Evolutionary conservation across 2,797 vertebrate genomes (phyloP).

Genomic region (Darevskia mixta): DNA sequence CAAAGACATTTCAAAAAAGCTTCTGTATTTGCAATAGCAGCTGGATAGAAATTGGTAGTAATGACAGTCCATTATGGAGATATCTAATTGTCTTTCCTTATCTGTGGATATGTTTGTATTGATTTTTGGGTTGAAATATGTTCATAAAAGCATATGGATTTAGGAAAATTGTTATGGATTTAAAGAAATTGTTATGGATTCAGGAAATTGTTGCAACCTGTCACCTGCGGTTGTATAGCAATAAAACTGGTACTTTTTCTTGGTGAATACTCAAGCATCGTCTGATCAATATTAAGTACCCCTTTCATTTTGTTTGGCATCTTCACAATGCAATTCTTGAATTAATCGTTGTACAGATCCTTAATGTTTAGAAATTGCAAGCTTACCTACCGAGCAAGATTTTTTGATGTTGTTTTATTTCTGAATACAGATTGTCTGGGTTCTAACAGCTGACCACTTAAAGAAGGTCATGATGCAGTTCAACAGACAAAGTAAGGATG

Average conservation of each 20-base stretch:
- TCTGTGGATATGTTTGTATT: constrained; percentile 10
- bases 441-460: constrained; percentile 14
- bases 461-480: constrained; percentile 10
- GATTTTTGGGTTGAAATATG: constrained; percentile 16
- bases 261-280: not conserved
- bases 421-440: constrained; percentile 22
- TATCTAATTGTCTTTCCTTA: constrained; percentile 11
- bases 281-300: constrained; percentile 15
- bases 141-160: constrained; percentile 29
- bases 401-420: not conserved
- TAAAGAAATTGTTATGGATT: constrained; percentile 16
- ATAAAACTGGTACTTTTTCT: not conserved
- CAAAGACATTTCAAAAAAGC: not conserved
- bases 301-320: not conserved
- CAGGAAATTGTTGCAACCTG: constrained; percentile 19
- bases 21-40: constrained; percentile 4
- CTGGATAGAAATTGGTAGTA: not conserved
- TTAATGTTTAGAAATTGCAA: not conserved
- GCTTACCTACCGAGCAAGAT: not conserved
- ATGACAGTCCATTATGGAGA: constrained; percentile 17
- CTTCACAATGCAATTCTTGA: not conserved
- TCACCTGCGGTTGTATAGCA: constrained; percentile 8
- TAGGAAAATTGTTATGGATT: constrained; percentile 15
- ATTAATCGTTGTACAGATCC: not conserved
- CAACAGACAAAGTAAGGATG: not conserved